Base-by-base conservation (phyloP, 1,140 invertebrate species). In the Drosophila burlai region DNA sequence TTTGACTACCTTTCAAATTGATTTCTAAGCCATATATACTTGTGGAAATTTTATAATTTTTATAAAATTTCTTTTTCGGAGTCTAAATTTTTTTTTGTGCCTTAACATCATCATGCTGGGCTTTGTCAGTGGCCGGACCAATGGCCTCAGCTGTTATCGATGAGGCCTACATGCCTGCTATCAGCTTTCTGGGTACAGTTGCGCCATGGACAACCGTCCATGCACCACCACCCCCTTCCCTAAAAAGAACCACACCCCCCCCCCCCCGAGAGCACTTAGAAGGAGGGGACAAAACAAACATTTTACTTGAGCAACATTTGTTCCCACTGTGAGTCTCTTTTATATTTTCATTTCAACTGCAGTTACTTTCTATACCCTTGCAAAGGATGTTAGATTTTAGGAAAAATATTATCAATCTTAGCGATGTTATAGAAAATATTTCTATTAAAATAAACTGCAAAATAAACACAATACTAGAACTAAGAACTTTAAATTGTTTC, bases 261-360 rank as follows among this genome's bases (percentile, higher is more conserved):
- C n/a, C n/a, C n/a, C n/a, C 62, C 46, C 26, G 63, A 59, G 50
- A 73, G 78, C 78, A 90, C 76, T 90, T 90, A 90, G 79, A 90
- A 64, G 52, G 62, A 24, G 72, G 60, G 66, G 63, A 49, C 52
- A 69, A 86, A 90, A 69, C 71, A 90, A 90, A 90, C 85, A 90
- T 82, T 90, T 90, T 84, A 85, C 85, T 89, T 89, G 78, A 89
- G 78, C 63, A 90, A 84, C 85, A 80, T 81, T 81, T 81, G 78
- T 79, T 87, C 46, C 47, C 52, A 52, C 34, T 54, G 72, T 57
- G 38, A 40, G 36, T 63, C 59, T 50, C 26, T 68, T 64, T 68
- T 40, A n/a, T 46, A 31, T 67, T 68, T 64, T 24, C 34, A 63
- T 16, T 50, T 31, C 18, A 50, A 31, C n/a, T 34, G 24, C 34